Percentiles rank a stretch among this genome's conserved stretches.
These are phyloP conservation scores for Chloroclystis v-ata DNA, from an alignment of 2,888 invertebrate genomes.

Conservation along the genomic window DNA sequence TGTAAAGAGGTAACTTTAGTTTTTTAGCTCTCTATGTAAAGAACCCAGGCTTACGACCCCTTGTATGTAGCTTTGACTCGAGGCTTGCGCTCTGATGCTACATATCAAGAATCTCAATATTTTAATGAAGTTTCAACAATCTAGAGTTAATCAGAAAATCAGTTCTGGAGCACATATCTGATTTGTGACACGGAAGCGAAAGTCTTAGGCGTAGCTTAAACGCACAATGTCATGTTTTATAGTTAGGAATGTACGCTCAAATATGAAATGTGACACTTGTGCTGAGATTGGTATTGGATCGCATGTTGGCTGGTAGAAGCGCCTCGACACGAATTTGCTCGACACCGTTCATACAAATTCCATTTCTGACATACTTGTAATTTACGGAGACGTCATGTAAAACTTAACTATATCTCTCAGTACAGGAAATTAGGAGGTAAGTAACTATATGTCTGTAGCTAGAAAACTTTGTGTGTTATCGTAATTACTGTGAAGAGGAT, in stretches of 20 bases:
- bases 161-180: slow-evolving; percentile 23
- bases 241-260: slow-evolving; percentile 34
- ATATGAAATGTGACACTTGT: slow-evolving; percentile 52
- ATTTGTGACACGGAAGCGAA: slow-evolving; percentile 35
- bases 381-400: slow-evolving; percentile 40
- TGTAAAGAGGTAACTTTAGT: slow-evolving; percentile 12
- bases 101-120: slow-evolving; percentile 72
- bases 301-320: slow-evolving; percentile 24
- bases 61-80: slow-evolving; percentile 50
- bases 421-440: slow-evolving; percentile 74
- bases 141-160: slow-evolving; percentile 19
- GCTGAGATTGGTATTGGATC: slow-evolving; percentile 38
- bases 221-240: slow-evolving; percentile 54
- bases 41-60: slow-evolving; percentile 20
- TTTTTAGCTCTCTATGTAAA: slow-evolving; percentile 24
- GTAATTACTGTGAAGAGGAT: slow-evolving; percentile 34
- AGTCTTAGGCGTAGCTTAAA: slow-evolving; percentile 49
- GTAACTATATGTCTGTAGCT: slow-evolving; percentile 67
- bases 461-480: slow-evolving; percentile 52
- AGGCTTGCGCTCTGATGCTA: slow-evolving; percentile 59
- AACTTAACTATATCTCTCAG: slow-evolving; percentile 74
- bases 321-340: slow-evolving; percentile 24
- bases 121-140: slow-evolving; percentile 32
- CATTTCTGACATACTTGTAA: slow-evolving; percentile 37
- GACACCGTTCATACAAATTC: slow-evolving; percentile 16